A percentile compares a stretch with the other conserved stretches of the same genome.
These are phyloP conservation scores for Malacoctenus gilli DNA, from an alignment of 2,797 vertebrate species.

Conservation along the genomic window DNA sequence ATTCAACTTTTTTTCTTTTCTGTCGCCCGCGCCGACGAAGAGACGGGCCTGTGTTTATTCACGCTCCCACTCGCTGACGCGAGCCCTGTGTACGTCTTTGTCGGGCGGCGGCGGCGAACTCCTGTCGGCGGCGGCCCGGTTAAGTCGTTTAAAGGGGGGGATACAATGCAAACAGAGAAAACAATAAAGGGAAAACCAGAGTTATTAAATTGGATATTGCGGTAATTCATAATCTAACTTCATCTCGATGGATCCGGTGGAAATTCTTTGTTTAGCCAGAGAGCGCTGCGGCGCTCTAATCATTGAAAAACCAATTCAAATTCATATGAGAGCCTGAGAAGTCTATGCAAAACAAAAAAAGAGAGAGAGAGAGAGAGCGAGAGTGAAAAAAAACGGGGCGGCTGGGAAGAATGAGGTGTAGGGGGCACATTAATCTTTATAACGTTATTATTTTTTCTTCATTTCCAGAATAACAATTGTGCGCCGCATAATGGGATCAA, in stretches of 20 bases:
- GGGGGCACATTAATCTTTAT: conserved; percentile 83
- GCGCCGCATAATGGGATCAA: conserved; percentile 79
- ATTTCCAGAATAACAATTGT: conserved; percentile 83
- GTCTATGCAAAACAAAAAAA: conserved; percentile 76
- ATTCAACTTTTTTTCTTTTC: conserved; percentile 78
- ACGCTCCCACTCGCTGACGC: conserved; percentile 56
- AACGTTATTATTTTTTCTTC: conserved; percentile 83
- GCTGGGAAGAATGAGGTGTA: conserved; percentile 76
- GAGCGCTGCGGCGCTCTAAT: conserved; percentile 76
- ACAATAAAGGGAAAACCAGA: conserved; percentile 83
- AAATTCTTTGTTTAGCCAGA: conserved; percentile 84
- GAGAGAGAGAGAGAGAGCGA: too few species aligned
- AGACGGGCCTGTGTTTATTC: conserved; percentile 73
- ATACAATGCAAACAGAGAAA: conserved; percentile 82
- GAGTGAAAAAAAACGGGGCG: too few species aligned
- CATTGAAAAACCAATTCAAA: conserved; percentile 87
- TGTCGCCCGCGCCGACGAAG: conserved; percentile 67
- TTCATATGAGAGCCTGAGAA: conserved; percentile 76
- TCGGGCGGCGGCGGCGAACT: conserved; percentile 64
- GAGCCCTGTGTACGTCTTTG: conserved; percentile 76
- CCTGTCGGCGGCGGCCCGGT: conserved; percentile 58
- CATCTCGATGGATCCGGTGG: conserved; percentile 76
- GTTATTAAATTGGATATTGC: conserved; percentile 86
- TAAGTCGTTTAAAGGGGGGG: conserved; percentile 76
- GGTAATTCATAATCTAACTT: conserved; percentile 83